Base-by-base conservation (phyloP, 2,797 vertebrate genomes). In the Sebastiscus albofasciatus region DNA sequence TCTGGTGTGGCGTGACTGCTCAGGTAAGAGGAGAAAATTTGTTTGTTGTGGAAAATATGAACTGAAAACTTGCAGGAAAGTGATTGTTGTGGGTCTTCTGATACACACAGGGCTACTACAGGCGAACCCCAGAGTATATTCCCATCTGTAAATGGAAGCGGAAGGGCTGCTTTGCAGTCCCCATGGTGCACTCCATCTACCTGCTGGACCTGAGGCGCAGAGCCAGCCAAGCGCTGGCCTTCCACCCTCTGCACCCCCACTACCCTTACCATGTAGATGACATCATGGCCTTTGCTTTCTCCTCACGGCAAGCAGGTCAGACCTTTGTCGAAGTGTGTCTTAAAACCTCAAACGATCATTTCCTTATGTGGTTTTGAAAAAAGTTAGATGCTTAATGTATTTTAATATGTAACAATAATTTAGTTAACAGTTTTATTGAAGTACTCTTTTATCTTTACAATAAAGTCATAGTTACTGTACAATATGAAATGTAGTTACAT, bases 1-100 rank as follows among this genome's bases (percentile, higher is more conserved):
- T 97, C 94, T 98, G 97, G 97, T 97, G 97, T 65, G 97, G 97
- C 42, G 96, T 97, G 89, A 98, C 97, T 3, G 90, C 96, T 31
- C 94, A 98, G 97, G 97, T 95, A 95, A 91, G 93, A 4, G 8
- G 20, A 59, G 2, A 59, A 11, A 6, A 31, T 22, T 3, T 12
- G 29, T 42, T 20, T 6, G 2, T 4, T 26, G 27, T 49, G 16
- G 13, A 31, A 12, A 14, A 26, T 29, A 36, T 10, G 7, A 5
- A 14, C 18, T 8, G 9, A 26, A 31, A 31, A 29, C 20, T 55
- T 55, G 8, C 13, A 54, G 16, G 9, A 31, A 34, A 60, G 26
- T 56, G 27, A 55, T 11, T 16, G 22, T 7, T 46, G 20, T 26
- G 4, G 8, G n/a, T 68, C n/a, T 73, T 29, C 5, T 29, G 22